Conservation (phyloP, 1,140 invertebrate species). For the Carposina sasakii region DNA sequence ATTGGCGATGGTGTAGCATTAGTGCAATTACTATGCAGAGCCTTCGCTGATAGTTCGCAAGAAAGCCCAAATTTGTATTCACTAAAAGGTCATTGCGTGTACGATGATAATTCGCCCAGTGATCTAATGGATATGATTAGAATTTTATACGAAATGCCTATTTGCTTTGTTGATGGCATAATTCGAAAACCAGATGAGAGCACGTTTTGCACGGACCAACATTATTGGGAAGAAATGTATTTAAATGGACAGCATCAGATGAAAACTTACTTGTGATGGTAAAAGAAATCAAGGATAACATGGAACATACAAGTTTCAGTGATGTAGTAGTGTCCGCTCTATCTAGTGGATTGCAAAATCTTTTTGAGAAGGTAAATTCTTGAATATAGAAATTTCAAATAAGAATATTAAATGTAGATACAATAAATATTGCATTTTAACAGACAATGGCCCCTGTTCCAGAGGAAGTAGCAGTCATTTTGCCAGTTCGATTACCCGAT, state of each 20-base stretch:
- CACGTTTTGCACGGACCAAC: conserved; percentile 49
- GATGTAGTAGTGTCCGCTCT: conserved; percentile 57
- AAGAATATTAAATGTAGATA: not conserved
- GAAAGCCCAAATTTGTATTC: conserved; percentile 26
- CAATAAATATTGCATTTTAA: conserved; percentile 11
- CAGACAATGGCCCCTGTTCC: conserved; percentile 36
- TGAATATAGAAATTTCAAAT: conserved; percentile 1
- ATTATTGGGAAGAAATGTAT: conserved; percentile 48
- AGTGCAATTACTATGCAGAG: conserved; percentile 62
- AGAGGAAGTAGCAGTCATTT: conserved; percentile 40
- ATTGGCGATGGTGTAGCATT: conserved; percentile 71
- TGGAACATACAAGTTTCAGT: conserved; percentile 42
- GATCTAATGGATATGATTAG: conserved; percentile 31
- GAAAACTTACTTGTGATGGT: conserved; percentile 47
- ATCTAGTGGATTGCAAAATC: conserved; percentile 50
- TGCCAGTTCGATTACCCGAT: conserved; percentile 41
- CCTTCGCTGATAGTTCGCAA: conserved; percentile 47
- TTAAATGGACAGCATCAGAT: conserved; percentile 51
- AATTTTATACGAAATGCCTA: conserved; percentile 38
- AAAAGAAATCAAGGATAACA: conserved; percentile 52
- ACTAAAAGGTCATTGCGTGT: conserved; percentile 25
- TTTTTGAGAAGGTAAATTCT: conserved; percentile 47
- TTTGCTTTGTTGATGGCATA: conserved; percentile 47
- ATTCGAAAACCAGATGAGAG: conserved; percentile 51
- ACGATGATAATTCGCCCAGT: conserved; percentile 12